phyloP scores from a whole-genome alignment of 1,140 invertebrate genomes.

The Pinna nobilis region DNA sequence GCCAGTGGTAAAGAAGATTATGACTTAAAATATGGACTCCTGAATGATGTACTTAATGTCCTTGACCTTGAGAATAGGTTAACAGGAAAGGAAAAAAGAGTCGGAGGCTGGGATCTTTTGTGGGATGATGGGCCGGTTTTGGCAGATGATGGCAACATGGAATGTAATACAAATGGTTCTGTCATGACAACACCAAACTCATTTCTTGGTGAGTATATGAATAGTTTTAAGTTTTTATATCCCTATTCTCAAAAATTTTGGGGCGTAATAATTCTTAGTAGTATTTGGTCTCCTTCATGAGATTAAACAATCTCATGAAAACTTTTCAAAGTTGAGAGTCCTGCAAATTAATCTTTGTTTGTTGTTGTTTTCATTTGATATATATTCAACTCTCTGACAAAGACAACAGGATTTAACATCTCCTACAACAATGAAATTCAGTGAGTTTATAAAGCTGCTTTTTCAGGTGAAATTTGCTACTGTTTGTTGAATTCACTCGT shows the following conservation, averaged over 20 bases:
- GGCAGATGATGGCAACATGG: slow-evolving; percentile 61
- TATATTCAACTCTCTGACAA: too few relatives aligned
- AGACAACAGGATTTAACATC: too few relatives aligned
- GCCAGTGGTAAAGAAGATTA: slow-evolving; percentile 77
- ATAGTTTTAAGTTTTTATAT: neutral
- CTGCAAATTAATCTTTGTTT: too few relatives aligned
- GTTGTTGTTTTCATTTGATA: too few relatives aligned
- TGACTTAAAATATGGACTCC: slow-evolving; percentile 75
- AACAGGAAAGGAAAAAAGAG: slow-evolving; percentile 77
- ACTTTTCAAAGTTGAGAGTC: too few relatives aligned
- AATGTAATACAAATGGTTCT: slow-evolving; percentile 44
- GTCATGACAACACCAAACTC: slow-evolving; percentile 56
- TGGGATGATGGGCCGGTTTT: slow-evolving; percentile 79
- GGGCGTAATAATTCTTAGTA: neutral
- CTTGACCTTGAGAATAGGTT: slow-evolving; percentile 77
- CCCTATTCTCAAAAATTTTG: neutral
- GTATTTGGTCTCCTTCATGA: neutral
- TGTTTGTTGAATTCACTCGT: too few relatives aligned
- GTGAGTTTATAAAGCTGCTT: too few relatives aligned
- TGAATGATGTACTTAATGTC: slow-evolving; percentile 76
- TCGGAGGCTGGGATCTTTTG: slow-evolving; percentile 80
- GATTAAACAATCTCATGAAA: neutral
- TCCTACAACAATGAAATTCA: too few relatives aligned
- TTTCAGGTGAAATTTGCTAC: too few relatives aligned
- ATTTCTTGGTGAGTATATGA: slow-evolving; percentile 58